Conservation (phyloP, 2,888 invertebrate genomes). For the Drosophila melanocephala region DNA sequence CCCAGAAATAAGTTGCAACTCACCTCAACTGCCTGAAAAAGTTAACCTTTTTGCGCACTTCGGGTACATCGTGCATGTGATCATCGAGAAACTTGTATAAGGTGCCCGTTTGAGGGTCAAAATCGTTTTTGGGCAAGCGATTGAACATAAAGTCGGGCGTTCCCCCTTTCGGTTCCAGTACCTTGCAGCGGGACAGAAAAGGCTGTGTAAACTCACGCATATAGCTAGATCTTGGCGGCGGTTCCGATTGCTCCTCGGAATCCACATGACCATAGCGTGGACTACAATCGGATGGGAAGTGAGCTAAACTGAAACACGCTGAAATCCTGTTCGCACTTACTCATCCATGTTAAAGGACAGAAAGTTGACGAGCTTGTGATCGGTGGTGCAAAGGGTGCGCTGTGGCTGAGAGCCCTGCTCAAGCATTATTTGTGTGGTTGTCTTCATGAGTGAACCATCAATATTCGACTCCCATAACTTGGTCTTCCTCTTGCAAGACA, state of each 20-base stretch:
- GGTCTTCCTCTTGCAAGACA: constrained; percentile 58
- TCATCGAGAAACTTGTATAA: constrained; percentile 68
- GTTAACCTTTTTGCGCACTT: constrained; percentile 62
- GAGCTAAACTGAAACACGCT: background rate
- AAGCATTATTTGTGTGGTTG: constrained; percentile 69
- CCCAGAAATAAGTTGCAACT: background rate
- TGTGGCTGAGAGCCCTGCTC: constrained; percentile 55
- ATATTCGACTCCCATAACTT: constrained; percentile 47
- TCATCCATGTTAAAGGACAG: constrained; percentile 72
- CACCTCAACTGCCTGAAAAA: constrained; percentile 68
- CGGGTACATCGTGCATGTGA: constrained; percentile 61
- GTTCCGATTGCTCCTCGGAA: constrained; percentile 43
- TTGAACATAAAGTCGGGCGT: constrained; percentile 67
- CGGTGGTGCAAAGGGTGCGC: constrained; percentile 39
- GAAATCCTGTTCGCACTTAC: constrained; percentile 39
- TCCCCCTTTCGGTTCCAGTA: constrained; percentile 29
- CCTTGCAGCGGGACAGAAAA: constrained; percentile 52
- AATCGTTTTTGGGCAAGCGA: constrained; percentile 67
- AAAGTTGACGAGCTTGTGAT: constrained; percentile 65
- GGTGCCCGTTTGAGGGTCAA: constrained; percentile 59
- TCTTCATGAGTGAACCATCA: constrained; percentile 48
- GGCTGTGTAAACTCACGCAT: constrained; percentile 57
- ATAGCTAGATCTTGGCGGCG: constrained; percentile 51
- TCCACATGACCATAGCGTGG: constrained; percentile 56
- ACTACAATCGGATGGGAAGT: constrained; percentile 20